These are phyloP conservation scores for Apoda limacodes DNA, from an alignment of 2,888 invertebrate genomes.

Conservation along the genomic window DNA sequence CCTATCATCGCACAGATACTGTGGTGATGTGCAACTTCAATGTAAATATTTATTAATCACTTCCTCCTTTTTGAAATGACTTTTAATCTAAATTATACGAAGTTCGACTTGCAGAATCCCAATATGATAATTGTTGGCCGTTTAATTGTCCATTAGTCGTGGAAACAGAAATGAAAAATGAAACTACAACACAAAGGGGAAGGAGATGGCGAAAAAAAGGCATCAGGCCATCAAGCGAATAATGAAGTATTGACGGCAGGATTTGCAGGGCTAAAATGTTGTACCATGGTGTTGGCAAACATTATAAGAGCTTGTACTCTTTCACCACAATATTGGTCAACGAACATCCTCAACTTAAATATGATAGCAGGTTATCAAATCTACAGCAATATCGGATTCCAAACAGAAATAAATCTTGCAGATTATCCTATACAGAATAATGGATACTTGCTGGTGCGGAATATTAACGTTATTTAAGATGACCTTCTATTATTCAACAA, in stretches of 20 bases:
- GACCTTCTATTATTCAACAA: neutral
- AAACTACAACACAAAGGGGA: too few species aligned
- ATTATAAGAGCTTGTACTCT: slow-evolving; percentile 14
- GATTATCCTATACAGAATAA: neutral
- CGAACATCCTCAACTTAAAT: slow-evolving; percentile 15
- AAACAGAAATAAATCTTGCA: neutral
- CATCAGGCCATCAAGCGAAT: slow-evolving; percentile 26
- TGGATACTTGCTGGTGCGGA: neutral
- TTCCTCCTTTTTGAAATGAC: too few species aligned
- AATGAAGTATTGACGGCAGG: slow-evolving; percentile 18
- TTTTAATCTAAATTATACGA: too few species aligned
- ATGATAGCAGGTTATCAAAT: slow-evolving; percentile 19
- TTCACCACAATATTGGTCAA: slow-evolving; percentile 12
- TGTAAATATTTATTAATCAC: too few species aligned
- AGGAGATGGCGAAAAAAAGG: too few species aligned
- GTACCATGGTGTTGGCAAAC: slow-evolving; percentile 22
- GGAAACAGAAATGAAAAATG: too few species aligned
- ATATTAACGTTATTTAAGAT: neutral
- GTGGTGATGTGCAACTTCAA: too few species aligned
- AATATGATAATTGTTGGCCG: too few species aligned
- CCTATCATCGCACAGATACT: too few species aligned
- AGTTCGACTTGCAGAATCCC: too few species aligned
- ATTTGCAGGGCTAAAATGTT: slow-evolving; percentile 22
- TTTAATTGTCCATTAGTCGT: too few species aligned
- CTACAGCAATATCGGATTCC: neutral